phyloP scores from a whole-genome alignment of 2,113 vertebrate species.

The Nothobranchius furzeri region DNA sequence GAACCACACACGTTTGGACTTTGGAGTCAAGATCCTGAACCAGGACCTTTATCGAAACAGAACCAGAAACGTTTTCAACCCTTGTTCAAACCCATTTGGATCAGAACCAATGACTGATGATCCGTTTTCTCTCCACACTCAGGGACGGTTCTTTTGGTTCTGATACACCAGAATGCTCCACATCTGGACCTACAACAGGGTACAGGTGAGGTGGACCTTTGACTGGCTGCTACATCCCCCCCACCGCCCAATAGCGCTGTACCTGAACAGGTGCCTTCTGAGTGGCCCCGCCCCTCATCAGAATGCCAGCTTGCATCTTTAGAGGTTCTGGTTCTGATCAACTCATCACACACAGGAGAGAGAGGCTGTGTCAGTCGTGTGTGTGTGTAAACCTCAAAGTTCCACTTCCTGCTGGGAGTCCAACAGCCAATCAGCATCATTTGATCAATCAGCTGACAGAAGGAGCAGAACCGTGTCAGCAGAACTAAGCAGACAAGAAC shows the following conservation, averaged over 20 bases:
- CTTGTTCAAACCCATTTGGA: not conserved
- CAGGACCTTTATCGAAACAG: not conserved
- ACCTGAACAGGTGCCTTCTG: conserved; percentile 46
- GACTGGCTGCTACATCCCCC: not conserved
- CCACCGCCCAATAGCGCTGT: conserved; percentile 11
- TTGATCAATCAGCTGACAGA: too few species aligned
- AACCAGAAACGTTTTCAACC: not conserved
- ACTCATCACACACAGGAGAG: too few species aligned
- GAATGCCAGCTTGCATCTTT: not conserved
- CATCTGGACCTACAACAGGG: not conserved
- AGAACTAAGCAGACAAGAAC: too few species aligned
- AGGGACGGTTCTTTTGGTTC: conserved; percentile 7
- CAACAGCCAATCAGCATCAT: too few species aligned
- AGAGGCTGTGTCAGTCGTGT: too few species aligned
- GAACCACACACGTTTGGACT: not conserved
- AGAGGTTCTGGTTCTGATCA: too few species aligned
- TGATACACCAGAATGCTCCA: not conserved
- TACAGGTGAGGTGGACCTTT: not conserved
- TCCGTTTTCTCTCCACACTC: not conserved
- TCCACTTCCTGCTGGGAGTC: too few species aligned
- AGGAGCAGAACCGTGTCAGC: too few species aligned
- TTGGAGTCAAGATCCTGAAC: too few species aligned
- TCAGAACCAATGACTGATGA: not conserved
- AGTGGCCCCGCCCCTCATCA: not conserved
- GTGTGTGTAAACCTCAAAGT: too few species aligned